Evolutionary conservation across 2,888 invertebrate species (phyloP).

Genomic region (Lycocerus yunnanus): DNA sequence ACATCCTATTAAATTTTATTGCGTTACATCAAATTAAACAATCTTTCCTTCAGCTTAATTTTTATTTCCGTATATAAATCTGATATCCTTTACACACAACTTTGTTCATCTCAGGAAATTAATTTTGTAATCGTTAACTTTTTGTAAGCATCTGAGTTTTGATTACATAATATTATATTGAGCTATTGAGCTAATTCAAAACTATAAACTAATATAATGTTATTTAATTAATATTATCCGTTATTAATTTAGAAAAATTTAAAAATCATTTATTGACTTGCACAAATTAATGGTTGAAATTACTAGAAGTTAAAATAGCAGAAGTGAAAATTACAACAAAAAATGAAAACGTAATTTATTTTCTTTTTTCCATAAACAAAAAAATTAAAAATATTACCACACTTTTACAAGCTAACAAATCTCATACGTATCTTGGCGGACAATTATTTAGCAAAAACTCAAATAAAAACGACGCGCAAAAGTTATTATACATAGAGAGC

Average conservation of each 20-base stretch:
- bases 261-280: neutral
- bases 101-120: neutral
- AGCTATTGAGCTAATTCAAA: too few species aligned
- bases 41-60: neutral
- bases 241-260: neutral
- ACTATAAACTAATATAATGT: too few species aligned
- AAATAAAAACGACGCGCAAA: constrained; percentile 3
- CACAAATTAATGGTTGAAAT: neutral
- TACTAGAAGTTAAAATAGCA: neutral
- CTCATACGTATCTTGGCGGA: constrained; percentile 2
- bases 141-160: neutral
- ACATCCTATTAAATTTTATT: neutral
- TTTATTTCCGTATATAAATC: neutral
- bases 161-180: too few species aligned
- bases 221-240: neutral
- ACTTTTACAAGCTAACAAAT: constrained; percentile 3
- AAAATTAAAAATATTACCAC: constrained; percentile 2
- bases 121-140: neutral
- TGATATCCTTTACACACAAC: neutral
- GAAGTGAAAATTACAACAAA: neutral
- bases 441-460: constrained; percentile 5
- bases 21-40: neutral
- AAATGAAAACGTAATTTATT: neutral
- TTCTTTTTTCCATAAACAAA: neutral
- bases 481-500: neutral